These are phyloP conservation scores for Rhincodon typus DNA, from an alignment of 2,797 vertebrate species.

Conservation along the genomic window DNA sequence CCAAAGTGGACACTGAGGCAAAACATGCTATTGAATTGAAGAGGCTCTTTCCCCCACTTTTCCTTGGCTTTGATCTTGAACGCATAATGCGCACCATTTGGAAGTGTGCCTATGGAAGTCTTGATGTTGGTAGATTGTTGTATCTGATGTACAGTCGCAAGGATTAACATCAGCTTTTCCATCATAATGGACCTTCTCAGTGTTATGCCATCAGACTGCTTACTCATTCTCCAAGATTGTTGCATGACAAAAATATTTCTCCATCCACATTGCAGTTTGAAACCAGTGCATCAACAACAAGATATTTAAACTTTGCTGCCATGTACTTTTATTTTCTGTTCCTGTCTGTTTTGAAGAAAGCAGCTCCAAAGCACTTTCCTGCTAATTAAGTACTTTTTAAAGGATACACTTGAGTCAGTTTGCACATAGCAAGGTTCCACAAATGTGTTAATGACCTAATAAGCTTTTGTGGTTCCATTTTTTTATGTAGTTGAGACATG, in stretches of 20 bases:
- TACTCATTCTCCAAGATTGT: neutral
- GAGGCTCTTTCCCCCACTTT: neutral
- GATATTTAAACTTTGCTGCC: neutral
- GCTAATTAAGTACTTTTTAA: neutral
- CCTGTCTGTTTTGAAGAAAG: neutral
- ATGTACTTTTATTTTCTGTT: neutral
- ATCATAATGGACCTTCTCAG: neutral
- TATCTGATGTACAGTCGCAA: neutral
- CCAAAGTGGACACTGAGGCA: neutral
- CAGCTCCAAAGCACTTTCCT: neutral
- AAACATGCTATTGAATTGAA: neutral
- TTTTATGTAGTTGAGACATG: no score
- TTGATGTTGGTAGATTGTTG: neutral
- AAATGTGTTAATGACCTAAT: neutral
- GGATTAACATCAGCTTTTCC: neutral
- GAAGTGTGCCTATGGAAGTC: neutral
- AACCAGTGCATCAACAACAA: neutral
- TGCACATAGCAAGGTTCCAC: neutral
- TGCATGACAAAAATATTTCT: neutral
- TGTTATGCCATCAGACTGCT: neutral
- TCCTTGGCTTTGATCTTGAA: neutral
- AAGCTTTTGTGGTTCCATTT: no score
- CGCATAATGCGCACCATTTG: neutral
- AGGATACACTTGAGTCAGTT: neutral
- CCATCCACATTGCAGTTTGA: neutral